These are phyloP conservation scores for Chromoteleia sp. DNA, from an alignment of 2,888 invertebrate genomes.

Conservation along the genomic window DNA sequence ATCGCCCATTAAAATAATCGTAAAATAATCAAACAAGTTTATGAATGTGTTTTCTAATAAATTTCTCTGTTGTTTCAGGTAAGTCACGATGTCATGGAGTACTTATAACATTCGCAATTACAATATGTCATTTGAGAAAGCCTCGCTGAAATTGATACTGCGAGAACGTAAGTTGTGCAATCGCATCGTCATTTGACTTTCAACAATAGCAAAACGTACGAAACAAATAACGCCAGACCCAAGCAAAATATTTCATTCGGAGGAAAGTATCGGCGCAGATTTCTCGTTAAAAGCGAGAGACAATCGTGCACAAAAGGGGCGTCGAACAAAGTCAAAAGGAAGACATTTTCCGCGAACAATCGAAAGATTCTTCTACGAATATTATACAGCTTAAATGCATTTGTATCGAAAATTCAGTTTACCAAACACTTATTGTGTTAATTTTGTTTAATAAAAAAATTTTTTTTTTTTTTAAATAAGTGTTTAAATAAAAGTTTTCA, in stretches of 20 bases:
- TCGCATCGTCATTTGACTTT: constrained; percentile 63
- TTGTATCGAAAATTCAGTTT: too few species aligned
- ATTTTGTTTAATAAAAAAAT: too few species aligned
- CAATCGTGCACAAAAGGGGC: constrained; percentile 39
- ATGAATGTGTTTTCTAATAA: constrained; percentile 39
- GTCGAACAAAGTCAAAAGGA: constrained; percentile 24
- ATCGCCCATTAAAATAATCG: constrained; percentile 14
- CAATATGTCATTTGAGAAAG: constrained; percentile 68
- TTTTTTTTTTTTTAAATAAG: too few species aligned
- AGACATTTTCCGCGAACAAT: constrained; percentile 30
- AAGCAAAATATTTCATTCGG: constrained; percentile 49
- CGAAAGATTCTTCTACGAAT: constrained; percentile 9
- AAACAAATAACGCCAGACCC: constrained; percentile 37
- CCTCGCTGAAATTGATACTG: constrained; percentile 64
- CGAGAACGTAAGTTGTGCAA: constrained; percentile 68
- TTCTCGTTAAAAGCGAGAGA: constrained; percentile 46
- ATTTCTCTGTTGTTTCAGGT: constrained; percentile 72
- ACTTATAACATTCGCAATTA: constrained; percentile 64
- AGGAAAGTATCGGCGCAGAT: constrained; percentile 50
- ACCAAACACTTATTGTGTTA: too few species aligned
- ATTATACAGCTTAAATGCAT: too few species aligned
- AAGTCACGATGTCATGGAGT: constrained; percentile 74
- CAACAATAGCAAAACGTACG: constrained; percentile 48
- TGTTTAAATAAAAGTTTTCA: too few species aligned
- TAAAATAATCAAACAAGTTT: constrained; percentile 25